phyloP scores from a whole-genome alignment of 1,140 invertebrate genomes.

The Himalopsyche phryganea region DNA sequence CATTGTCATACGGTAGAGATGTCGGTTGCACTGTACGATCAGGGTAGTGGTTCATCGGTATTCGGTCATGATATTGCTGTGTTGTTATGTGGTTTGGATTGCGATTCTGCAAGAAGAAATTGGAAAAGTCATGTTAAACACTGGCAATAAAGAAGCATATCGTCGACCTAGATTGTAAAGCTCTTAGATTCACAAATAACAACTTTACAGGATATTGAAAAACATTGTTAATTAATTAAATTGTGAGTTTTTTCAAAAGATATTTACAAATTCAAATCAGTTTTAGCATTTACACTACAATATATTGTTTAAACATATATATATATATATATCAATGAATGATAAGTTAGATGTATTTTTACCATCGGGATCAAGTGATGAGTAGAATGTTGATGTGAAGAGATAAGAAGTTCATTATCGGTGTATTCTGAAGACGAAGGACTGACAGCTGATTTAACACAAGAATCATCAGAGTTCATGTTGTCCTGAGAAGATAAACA shows the following conservation, averaged over 20 bases:
- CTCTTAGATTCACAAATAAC: too few relatives aligned
- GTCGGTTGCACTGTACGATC: constrained; percentile 27
- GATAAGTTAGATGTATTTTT: too few relatives aligned
- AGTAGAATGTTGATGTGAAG: constrained; percentile 28
- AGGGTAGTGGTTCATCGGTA: constrained; percentile 27
- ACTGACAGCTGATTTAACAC: constrained; percentile 32
- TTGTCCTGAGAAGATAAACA: constrained; percentile 20
- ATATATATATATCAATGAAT: too few relatives aligned
- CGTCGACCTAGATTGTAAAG: too few relatives aligned
- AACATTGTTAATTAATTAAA: too few relatives aligned
- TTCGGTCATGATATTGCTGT: constrained; percentile 27
- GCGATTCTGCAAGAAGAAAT: constrained; percentile 25
- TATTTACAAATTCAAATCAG: too few relatives aligned
- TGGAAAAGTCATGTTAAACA: too few relatives aligned
- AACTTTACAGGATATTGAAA: too few relatives aligned
- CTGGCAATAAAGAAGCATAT: too few relatives aligned
- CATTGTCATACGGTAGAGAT: constrained; percentile 21
- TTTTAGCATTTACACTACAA: too few relatives aligned
- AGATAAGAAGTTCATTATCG: constrained; percentile 33
- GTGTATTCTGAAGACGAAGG: constrained; percentile 34
- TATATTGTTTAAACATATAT: too few relatives aligned
- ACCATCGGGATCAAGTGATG: constrained; percentile 32
- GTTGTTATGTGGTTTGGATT: constrained; percentile 18
- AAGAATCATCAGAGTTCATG: constrained; percentile 34
- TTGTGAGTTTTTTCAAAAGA: too few relatives aligned